A percentile compares a stretch with the other conserved stretches of the same genome.
These are phyloP conservation scores for Gymnodraco acuticeps DNA, from an alignment of 2,797 vertebrate species.

Conservation along the genomic window DNA sequence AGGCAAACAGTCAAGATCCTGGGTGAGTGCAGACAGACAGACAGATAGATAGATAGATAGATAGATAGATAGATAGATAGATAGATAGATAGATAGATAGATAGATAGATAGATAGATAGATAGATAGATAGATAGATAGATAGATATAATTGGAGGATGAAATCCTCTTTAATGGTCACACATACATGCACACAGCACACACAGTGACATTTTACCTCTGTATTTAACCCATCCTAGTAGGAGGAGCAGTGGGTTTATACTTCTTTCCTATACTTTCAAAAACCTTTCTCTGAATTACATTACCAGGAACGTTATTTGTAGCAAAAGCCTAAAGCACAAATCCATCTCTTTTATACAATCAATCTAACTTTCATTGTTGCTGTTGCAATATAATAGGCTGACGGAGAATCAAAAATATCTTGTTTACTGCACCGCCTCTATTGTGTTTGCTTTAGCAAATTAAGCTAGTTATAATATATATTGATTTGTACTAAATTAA, in stretches of 20 bases:
- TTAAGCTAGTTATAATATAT: not conserved
- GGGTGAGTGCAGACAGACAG: slow-evolving; percentile 79
- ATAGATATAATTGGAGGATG: too few relatives aligned
- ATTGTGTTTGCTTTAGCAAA: not conserved
- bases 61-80: not conserved
- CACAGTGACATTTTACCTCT: too few relatives aligned
- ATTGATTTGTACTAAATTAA: slow-evolving; percentile 7
- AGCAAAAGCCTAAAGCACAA: slow-evolving; percentile 12
- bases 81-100: not conserved
- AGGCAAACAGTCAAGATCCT: slow-evolving; percentile 86
- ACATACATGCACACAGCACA: too few relatives aligned
- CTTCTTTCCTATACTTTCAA: not conserved
- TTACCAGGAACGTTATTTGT: not conserved
- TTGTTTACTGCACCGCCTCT: slow-evolving; percentile 10
- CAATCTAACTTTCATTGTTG: not conserved
- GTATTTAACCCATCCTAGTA: too few relatives aligned
- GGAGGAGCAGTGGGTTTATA: not conserved
- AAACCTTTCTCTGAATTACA: slow-evolving; percentile 21
- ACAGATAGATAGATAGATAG: not conserved
- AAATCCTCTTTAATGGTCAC: too few relatives aligned
- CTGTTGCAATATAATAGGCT: slow-evolving; percentile 1
- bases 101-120: not conserved
- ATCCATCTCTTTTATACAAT: slow-evolving; percentile 11
- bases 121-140: not conserved
- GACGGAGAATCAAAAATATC: slow-evolving; percentile 6